Conservation (phyloP, 2,888 invertebrate genomes). For the Acronicta alni region DNA sequence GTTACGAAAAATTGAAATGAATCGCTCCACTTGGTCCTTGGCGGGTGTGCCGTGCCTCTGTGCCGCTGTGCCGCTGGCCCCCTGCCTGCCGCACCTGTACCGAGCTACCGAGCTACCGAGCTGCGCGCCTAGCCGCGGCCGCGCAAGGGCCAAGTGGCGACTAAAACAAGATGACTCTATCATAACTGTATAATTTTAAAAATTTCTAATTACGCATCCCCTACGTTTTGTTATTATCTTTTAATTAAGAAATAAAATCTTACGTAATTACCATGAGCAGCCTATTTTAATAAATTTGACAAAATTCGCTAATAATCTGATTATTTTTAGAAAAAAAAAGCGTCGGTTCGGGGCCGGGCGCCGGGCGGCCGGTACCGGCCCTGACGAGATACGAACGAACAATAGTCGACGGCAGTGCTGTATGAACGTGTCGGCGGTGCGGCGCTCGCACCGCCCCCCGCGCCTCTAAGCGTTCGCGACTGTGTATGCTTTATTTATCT, state of each 20-base stretch:
- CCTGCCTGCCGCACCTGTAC: conserved; percentile 27
- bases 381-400: conserved; percentile 51
- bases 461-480: conserved; percentile 79
- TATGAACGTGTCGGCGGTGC: conserved; percentile 52
- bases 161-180: conserved; percentile 84
- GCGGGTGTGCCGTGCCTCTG: conserved; percentile 32
- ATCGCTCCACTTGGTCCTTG: conserved; percentile 73
- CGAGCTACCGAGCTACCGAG: conserved; percentile 13
- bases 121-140: conserved; percentile 42
- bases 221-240: conserved; percentile 89
- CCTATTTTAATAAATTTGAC: conserved; percentile 88
- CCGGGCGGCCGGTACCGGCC: too few relatives aligned
- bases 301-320: conserved; percentile 86
- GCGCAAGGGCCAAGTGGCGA: conserved; percentile 73
- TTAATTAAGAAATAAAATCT: conserved; percentile 89
- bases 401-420: conserved; percentile 67
- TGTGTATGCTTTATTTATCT: conserved; percentile 84
- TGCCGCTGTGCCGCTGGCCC: conserved; percentile 16
- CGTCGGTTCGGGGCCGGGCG: conserved; percentile 69
- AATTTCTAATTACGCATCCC: conserved; percentile 89
- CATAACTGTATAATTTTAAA: conserved; percentile 89
- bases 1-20: conserved; percentile 86
- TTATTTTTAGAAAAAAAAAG: conserved; percentile 85
- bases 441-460: conserved; percentile 54
- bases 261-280: conserved; percentile 88